phyloP scores from a whole-genome alignment of 2,113 vertebrate genomes.

The Chroicocephalus ridibundus region DNA sequence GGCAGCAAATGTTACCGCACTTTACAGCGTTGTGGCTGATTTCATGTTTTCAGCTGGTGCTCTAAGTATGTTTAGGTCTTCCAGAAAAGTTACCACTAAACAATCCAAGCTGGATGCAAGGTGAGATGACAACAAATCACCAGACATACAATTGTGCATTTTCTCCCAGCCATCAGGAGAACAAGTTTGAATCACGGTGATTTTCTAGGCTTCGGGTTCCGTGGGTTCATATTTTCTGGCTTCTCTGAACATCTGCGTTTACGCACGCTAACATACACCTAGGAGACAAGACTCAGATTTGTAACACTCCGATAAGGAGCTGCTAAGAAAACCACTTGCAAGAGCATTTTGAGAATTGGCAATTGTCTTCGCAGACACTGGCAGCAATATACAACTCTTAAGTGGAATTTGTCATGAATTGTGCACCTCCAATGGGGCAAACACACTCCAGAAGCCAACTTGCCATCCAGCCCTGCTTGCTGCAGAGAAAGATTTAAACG shows the following conservation, averaged over 20 bases:
- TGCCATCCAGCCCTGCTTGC: not conserved
- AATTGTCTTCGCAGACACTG: not conserved
- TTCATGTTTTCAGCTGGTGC: not conserved
- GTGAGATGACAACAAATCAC: not conserved
- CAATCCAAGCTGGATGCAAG: not conserved
- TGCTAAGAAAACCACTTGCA: not conserved
- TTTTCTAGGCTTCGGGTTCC: not conserved
- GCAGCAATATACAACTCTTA: not conserved
- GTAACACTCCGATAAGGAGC: fast-evolving
- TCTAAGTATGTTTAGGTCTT: not conserved
- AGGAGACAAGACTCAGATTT: not conserved
- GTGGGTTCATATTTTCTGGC: not conserved
- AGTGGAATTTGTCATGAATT: not conserved
- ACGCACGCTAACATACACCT: fast-evolving
- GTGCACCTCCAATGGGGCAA: not conserved
- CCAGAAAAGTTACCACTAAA: not conserved
- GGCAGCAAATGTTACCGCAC: not conserved
- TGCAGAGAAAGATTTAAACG: not conserved
- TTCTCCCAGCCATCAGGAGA: not conserved
- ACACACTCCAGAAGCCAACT: not conserved
- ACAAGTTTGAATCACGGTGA: not conserved
- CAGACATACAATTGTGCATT: fast-evolving
- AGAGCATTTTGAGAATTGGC: not conserved
- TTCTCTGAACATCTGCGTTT: not conserved
- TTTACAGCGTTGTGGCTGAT: not conserved